Percentiles rank a stretch among this genome's conserved stretches.
phyloP scores from a whole-genome alignment of 2,888 invertebrate genomes.

The Caenorhabditis zanzibari region DNA sequence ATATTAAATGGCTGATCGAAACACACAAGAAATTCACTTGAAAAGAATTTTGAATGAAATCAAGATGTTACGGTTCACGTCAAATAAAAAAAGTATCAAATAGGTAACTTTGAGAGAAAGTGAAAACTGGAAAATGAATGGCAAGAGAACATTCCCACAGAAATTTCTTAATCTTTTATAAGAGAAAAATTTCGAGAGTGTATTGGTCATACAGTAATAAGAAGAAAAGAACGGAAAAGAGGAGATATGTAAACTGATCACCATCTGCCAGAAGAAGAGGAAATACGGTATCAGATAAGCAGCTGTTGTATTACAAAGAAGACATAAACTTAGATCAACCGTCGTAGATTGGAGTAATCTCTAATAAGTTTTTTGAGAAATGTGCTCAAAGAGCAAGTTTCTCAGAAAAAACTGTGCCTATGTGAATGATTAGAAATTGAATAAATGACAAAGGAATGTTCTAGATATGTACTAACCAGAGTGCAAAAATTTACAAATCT shows the following conservation, averaged over 20 bases:
- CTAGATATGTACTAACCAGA: slow-evolving; percentile 26
- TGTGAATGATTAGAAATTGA: neutral
- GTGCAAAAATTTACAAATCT: neutral
- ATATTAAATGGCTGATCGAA: no score
- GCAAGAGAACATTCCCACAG: neutral
- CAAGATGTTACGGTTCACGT: no score
- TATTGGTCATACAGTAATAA: neutral
- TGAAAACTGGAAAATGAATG: no score
- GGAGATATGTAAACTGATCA: neutral
- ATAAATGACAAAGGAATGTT: neutral
- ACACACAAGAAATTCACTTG: no score
- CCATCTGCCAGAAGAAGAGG: slow-evolving; percentile 1
- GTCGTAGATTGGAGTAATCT: no score
- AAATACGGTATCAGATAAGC: slow-evolving; percentile 31
- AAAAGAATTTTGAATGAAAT: no score
- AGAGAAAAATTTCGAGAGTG: neutral
- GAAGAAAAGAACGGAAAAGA: neutral
- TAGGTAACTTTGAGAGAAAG: no score
- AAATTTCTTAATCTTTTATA: neutral
- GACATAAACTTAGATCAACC: no score
- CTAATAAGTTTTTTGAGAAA: no score
- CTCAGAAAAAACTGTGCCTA: neutral
- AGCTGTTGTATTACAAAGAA: neutral
- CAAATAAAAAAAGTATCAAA: no score
- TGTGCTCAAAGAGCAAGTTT: no score